phyloP scores from a whole-genome alignment of 1,140 invertebrate species.

The Leptinotarsa texana region DNA sequence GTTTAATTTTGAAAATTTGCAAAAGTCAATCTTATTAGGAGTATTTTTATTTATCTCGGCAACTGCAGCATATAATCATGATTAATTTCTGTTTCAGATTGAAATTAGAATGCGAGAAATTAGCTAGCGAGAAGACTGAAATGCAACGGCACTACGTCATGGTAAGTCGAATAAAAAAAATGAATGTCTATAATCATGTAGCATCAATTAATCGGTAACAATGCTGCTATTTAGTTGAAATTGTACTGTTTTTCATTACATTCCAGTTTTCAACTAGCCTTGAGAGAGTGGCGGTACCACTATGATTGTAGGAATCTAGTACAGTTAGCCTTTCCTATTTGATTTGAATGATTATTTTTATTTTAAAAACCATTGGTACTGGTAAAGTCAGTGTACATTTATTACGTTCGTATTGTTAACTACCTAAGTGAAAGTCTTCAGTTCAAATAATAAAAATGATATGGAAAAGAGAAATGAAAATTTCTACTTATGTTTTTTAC shows the following conservation, averaged over 20 bases:
- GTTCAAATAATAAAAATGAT: no score
- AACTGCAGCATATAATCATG: constrained; percentile 18
- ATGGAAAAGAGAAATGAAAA: no score
- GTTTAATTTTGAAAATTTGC: neutral
- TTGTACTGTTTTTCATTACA: neutral
- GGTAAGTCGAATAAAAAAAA: constrained; percentile 67
- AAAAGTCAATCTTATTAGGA: neutral
- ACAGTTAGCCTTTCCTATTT: no score
- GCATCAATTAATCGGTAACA: constrained; percentile 7
- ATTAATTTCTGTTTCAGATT: constrained; percentile 65
- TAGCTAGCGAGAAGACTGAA: constrained; percentile 95
- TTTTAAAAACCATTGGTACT: no score
- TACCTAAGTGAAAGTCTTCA: no score
- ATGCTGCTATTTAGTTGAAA: neutral
- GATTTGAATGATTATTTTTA: no score
- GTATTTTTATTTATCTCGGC: neutral
- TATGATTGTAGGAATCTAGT: no score
- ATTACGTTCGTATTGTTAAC: no score
- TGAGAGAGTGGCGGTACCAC: neutral
- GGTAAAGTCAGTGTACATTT: no score
- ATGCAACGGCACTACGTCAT: constrained; percentile 97
- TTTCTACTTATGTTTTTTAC: no score
- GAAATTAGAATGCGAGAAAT: constrained; percentile 87
- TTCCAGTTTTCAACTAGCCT: no score
- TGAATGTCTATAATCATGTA: constrained; percentile 15